Percentiles rank a stretch among this genome's conserved stretches.
phyloP scores from a whole-genome alignment of 2,888 invertebrate genomes.

The Siphonodentalium dalli region DNA sequence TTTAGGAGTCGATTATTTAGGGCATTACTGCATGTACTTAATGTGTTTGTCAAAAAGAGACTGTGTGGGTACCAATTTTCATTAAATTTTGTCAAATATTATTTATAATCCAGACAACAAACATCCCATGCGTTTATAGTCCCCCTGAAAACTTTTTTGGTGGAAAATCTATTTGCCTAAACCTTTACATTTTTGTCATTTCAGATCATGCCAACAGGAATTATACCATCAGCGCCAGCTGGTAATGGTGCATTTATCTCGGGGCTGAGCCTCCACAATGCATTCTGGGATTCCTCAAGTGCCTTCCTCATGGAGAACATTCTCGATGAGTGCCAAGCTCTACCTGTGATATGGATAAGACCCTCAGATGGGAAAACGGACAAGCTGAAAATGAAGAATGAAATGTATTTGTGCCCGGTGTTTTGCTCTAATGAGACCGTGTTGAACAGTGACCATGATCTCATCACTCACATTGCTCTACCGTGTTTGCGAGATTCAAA shows the following conservation, averaged over 20 bases:
- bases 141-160: too few relatives aligned
- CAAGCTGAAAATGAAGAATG: slow-evolving; percentile 23
- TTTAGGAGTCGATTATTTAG: too few relatives aligned
- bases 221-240: slow-evolving; percentile 41
- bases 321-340: slow-evolving; percentile 33
- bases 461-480: slow-evolving; percentile 42
- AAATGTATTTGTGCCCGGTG: slow-evolving; percentile 45
- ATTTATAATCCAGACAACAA: too few relatives aligned
- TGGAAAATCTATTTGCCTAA: too few relatives aligned
- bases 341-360: slow-evolving; percentile 54
- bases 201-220: slow-evolving; percentile 52
- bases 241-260: slow-evolving; percentile 49
- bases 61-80: too few relatives aligned
- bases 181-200: slow-evolving; percentile 18
- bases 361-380: slow-evolving; percentile 34
- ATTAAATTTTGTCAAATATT: too few relatives aligned
- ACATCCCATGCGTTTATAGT: too few relatives aligned
- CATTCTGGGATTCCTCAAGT: slow-evolving; percentile 51
- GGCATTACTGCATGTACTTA: too few relatives aligned
- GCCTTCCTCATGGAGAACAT: slow-evolving; percentile 38
- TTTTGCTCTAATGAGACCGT: slow-evolving; percentile 36
- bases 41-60: too few relatives aligned
- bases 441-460: slow-evolving; percentile 36
- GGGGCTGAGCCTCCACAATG: slow-evolving; percentile 51
- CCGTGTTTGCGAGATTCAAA: slow-evolving; percentile 34